Percentiles rank a stretch among this genome's conserved stretches.
Evolutionary conservation across 2,797 vertebrate species (phyloP).

Genomic region (Carapus acus): DNA sequence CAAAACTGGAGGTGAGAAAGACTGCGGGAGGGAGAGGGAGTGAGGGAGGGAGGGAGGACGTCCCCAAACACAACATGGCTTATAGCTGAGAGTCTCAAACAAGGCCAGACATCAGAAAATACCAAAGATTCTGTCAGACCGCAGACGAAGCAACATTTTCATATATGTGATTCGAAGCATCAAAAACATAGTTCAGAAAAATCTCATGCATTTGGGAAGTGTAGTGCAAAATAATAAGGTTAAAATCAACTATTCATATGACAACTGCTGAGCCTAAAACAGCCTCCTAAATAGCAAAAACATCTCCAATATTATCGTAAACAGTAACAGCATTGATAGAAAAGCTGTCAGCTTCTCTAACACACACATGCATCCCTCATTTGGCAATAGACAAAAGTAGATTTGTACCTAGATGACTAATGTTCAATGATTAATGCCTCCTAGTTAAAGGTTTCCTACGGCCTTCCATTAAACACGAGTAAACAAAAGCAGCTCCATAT

Average conservation of each 20-base stretch:
- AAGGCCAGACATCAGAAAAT: constrained; percentile 9
- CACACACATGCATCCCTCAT: constrained; percentile 54
- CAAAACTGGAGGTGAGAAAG: constrained; percentile 74
- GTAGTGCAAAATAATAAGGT: constrained; percentile 43
- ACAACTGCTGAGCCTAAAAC: constrained; percentile 27
- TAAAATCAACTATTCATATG: constrained; percentile 14
- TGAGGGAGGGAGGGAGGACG: constrained; percentile 61
- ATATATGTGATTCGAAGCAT: constrained; percentile 14
- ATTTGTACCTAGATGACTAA: constrained; percentile 31
- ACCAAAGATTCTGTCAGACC: constrained; percentile 21
- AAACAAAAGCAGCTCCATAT: constrained; percentile 51
- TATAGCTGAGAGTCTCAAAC: constrained; percentile 17
- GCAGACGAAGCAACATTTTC: constrained; percentile 2
- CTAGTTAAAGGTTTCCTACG: constrained; percentile 42
- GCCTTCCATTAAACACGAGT: constrained; percentile 31
- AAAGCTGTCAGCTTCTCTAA: constrained; percentile 31
- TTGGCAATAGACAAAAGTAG: constrained; percentile 33
- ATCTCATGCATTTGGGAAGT: constrained; percentile 41
- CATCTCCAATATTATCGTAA: constrained; percentile 5
- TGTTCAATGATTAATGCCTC: constrained; percentile 36
- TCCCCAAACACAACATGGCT: constrained; percentile 46
- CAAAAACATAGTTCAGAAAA: constrained; percentile 11
- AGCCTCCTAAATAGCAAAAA: constrained; percentile 26
- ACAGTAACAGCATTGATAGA: constrained; percentile 21
- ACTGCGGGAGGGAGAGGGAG: constrained; percentile 59